A percentile compares a stretch with the other conserved stretches of the same genome.
phyloP scores from a whole-genome alignment of 2,797 vertebrate species.

The Picus viridis region DNA sequence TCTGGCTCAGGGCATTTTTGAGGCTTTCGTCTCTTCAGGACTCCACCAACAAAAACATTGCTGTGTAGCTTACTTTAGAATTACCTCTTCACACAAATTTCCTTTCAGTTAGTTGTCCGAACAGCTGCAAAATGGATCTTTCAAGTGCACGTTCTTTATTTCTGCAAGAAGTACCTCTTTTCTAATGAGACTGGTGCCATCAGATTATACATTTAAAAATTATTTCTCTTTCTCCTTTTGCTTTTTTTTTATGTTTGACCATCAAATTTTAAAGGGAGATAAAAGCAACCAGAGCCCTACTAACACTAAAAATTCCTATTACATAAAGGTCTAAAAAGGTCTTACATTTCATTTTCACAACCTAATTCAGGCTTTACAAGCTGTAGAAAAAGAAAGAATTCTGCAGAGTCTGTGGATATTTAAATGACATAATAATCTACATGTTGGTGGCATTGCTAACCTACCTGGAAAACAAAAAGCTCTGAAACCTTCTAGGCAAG shows the following conservation, averaged over 20 bases:
- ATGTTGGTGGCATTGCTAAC: slow-evolving; percentile 1
- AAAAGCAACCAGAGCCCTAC: neutral
- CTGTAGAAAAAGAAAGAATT: neutral
- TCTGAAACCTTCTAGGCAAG: neutral
- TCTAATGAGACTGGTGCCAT: neutral
- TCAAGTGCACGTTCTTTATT: neutral
- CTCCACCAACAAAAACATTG: neutral
- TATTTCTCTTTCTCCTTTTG: neutral
- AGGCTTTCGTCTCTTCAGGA: too few relatives aligned
- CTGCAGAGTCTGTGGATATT: neutral
- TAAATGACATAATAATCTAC: neutral
- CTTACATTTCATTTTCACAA: slow-evolving; percentile 28
- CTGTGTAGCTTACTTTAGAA: neutral
- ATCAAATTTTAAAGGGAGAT: neutral
- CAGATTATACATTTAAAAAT: neutral
- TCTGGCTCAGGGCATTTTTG: too few relatives aligned
- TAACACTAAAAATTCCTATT: neutral
- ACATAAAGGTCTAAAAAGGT: neutral
- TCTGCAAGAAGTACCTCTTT: neutral
- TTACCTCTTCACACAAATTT: neutral
- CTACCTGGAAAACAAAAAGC: neutral
- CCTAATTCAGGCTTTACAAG: slow-evolving; percentile 7
- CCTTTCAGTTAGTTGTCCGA: neutral
- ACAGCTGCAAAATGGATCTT: neutral
- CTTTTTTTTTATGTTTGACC: neutral